These are phyloP conservation scores for Ennomos erosarius DNA, from an alignment of 2,888 invertebrate genomes.

Conservation along the genomic window DNA sequence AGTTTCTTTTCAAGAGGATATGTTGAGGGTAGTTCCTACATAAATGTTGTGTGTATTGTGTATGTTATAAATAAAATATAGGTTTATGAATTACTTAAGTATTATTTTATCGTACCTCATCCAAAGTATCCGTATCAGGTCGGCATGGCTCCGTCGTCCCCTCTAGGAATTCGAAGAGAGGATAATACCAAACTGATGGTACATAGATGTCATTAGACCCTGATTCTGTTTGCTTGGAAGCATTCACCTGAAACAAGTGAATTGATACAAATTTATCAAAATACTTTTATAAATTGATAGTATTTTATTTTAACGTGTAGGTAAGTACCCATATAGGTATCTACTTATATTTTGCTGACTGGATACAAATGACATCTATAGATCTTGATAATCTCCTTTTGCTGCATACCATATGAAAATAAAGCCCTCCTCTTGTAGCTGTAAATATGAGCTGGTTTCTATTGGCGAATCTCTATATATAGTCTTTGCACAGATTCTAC, in stretches of 20 bases:
- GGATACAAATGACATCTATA: slow-evolving; percentile 3
- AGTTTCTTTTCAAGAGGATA: slow-evolving; percentile 34
- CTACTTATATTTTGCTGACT: slow-evolving; percentile 2
- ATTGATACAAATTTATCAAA: slow-evolving; percentile 13
- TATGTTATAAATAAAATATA: background rate
- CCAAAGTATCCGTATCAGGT: slow-evolving; percentile 27
- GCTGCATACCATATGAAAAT: slow-evolving; percentile 6
- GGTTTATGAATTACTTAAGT: slow-evolving; percentile 11
- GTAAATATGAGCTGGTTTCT: slow-evolving; percentile 6
- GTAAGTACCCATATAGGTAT: too few relatives aligned
- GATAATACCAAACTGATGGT: slow-evolving; percentile 36
- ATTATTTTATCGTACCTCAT: slow-evolving; percentile 25
- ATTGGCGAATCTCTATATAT: slow-evolving; percentile 15
- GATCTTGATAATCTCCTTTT: slow-evolving; percentile 3
- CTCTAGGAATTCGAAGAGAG: slow-evolving; percentile 28
- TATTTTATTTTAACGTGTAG: too few relatives aligned
- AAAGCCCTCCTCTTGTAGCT: slow-evolving; percentile 7
- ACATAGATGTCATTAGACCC: slow-evolving; percentile 28
- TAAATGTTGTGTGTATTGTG: slow-evolving; percentile 2
- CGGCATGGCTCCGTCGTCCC: slow-evolving; percentile 33
- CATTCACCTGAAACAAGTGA: slow-evolving; percentile 29
- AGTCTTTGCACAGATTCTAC: slow-evolving; percentile 20
- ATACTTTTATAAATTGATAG: slow-evolving; percentile 8
- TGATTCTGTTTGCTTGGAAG: slow-evolving; percentile 36
- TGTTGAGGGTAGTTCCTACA: slow-evolving; percentile 23